A percentile compares a stretch with the other conserved stretches of the same genome.
Conservation (phyloP, 2,797 vertebrate species). For the Percopsis omiscomaycus region DNA sequence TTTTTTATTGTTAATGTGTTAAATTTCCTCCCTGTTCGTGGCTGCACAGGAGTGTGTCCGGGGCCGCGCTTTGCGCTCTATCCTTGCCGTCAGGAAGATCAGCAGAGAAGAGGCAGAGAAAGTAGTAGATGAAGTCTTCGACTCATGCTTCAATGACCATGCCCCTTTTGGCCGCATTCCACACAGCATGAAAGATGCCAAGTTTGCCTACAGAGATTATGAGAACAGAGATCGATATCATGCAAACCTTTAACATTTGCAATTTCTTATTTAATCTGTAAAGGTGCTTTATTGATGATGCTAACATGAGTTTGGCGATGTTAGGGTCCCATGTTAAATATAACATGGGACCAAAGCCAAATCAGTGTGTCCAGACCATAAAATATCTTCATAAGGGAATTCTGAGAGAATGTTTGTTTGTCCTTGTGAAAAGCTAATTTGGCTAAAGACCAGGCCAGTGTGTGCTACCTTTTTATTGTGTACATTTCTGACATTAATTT, state of each 20-base stretch:
- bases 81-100: conserved; percentile 90
- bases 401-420: conserved; percentile 4
- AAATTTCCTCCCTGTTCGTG: background rate
- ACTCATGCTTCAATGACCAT: conserved; percentile 91
- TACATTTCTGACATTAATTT: conserved; percentile 27
- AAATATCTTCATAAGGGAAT: conserved; percentile 29
- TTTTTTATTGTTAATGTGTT: background rate
- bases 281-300: conserved; percentile 22
- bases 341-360: conserved; percentile 3
- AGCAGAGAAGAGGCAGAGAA: conserved; percentile 84
- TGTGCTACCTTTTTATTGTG: conserved; percentile 26
- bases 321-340: background rate
- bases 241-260: conserved; percentile 81
- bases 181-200: conserved; percentile 84
- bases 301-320: background rate
- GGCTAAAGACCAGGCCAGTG: background rate
- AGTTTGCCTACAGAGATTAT: conserved; percentile 85
- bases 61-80: conserved; percentile 88
- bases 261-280: conserved; percentile 1
- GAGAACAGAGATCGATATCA: conserved; percentile 87
- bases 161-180: conserved; percentile 96
- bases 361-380: conserved; percentile 6
- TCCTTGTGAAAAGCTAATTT: conserved; percentile 6
- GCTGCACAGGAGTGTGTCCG: conserved; percentile 85
- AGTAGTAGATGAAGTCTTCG: conserved; percentile 91